These are phyloP conservation scores for Zophobas morio DNA, from an alignment of 1,140 invertebrate species.

Conservation along the genomic window DNA sequence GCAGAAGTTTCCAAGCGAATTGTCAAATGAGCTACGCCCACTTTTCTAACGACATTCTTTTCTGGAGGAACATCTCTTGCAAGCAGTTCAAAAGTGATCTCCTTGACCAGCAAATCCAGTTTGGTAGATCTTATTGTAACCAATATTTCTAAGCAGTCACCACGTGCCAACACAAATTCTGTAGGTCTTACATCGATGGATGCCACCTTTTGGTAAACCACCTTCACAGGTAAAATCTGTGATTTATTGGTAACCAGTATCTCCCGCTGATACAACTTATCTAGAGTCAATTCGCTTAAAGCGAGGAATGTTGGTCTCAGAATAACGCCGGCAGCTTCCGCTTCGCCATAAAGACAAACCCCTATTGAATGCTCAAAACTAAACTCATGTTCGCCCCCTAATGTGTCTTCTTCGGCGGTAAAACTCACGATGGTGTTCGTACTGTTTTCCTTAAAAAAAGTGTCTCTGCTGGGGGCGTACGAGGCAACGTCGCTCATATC, in stretches of 20 bases:
- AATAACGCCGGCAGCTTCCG: slow-evolving; percentile 53
- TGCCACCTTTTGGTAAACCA: slow-evolving; percentile 55
- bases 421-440: no score
- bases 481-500: no score
- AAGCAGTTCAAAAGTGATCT: slow-evolving; percentile 50
- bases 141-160: slow-evolving; percentile 35
- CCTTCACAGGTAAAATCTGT: slow-evolving; percentile 52
- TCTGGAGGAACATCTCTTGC: background rate
- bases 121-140: slow-evolving; percentile 53
- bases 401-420: no score
- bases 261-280: slow-evolving; percentile 26
- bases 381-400: background rate
- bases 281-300: slow-evolving; percentile 49
- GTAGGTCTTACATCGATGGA: slow-evolving; percentile 52
- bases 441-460: no score
- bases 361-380: slow-evolving; percentile 18
- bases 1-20: background rate
- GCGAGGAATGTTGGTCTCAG: slow-evolving; percentile 52
- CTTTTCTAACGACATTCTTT: slow-evolving; percentile 2
- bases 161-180: slow-evolving; percentile 46
- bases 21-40: slow-evolving; percentile 1
- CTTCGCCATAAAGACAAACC: slow-evolving; percentile 56
- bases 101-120: slow-evolving; percentile 29
- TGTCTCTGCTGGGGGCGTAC: no score
- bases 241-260: slow-evolving; percentile 57